These are phyloP conservation scores for Osmerus mordax DNA, from an alignment of 2,113 vertebrate species.

Conservation along the genomic window DNA sequence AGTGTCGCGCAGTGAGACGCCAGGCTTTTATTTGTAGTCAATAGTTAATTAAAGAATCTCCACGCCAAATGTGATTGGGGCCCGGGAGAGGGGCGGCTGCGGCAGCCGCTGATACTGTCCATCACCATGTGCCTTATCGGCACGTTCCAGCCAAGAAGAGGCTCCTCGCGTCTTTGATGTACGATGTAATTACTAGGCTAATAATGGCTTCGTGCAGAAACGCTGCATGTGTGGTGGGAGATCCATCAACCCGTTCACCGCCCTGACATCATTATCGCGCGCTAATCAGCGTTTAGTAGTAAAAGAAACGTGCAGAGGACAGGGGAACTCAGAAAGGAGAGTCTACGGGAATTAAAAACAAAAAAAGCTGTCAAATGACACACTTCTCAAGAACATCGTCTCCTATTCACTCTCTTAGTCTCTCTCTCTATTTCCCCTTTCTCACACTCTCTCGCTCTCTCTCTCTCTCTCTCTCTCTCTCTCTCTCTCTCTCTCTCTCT, in stretches of 20 bases:
- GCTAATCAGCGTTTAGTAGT: conserved; percentile 47
- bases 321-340: conserved; percentile 17
- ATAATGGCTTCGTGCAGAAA: conserved; percentile 67
- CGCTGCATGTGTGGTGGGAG: conserved; percentile 39
- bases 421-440: too few species aligned
- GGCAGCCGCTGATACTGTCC: conserved; percentile 51
- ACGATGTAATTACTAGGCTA: conserved; percentile 73
- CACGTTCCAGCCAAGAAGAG: conserved; percentile 53
- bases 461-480: too few species aligned
- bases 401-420: too few species aligned
- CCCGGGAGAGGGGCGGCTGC: conserved; percentile 17
- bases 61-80: conserved; percentile 23
- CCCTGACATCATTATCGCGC: conserved; percentile 56
- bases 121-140: conserved; percentile 66
- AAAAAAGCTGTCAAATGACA: too few species aligned
- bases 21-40: conserved; percentile 37
- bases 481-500: too few species aligned
- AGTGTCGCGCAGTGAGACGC: background rate
- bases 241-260: conserved; percentile 38
- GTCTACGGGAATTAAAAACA: background rate
- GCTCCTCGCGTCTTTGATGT: conserved; percentile 66
- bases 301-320: background rate
- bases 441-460: too few species aligned
- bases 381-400: too few species aligned
- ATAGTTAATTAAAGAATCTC: conserved; percentile 59